These are phyloP conservation scores for Formica aserva DNA, from an alignment of 2,888 invertebrate species.

Conservation along the genomic window DNA sequence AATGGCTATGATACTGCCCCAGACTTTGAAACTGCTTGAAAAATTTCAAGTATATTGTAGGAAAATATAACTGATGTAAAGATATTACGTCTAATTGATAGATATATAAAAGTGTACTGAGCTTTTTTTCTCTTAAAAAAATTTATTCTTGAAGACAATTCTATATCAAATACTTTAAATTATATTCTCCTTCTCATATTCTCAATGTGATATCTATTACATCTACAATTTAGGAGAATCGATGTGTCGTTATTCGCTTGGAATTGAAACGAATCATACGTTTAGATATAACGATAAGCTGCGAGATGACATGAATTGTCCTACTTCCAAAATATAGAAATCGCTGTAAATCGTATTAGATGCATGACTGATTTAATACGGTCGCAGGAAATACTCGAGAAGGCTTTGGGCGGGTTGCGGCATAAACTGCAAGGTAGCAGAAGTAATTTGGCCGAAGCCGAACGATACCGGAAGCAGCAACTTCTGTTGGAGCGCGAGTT, in stretches of 20 bases:
- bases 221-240: background rate
- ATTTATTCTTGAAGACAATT: background rate
- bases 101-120: background rate
- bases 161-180: background rate
- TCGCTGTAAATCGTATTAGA: constrained; percentile 10
- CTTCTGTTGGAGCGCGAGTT: constrained; percentile 92
- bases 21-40: background rate
- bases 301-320: constrained; percentile 6
- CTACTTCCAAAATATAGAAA: constrained; percentile 12
- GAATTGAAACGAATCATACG: background rate
- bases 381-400: constrained; percentile 89
- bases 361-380: constrained; percentile 28
- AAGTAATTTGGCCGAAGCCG: constrained; percentile 88
- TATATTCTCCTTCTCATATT: background rate
- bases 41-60: background rate
- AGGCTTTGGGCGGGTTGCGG: constrained; percentile 89
- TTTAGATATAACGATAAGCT: constrained; percentile 4
- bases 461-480: constrained; percentile 90
- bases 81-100: background rate
- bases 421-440: constrained; percentile 89
- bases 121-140: background rate
- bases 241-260: constrained; percentile 1
- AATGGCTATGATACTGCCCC: background rate
- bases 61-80: no score
- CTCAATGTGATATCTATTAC: background rate